Conservation (phyloP, 2,888 invertebrate genomes). For the Lasioglossum vierecki region DNA sequence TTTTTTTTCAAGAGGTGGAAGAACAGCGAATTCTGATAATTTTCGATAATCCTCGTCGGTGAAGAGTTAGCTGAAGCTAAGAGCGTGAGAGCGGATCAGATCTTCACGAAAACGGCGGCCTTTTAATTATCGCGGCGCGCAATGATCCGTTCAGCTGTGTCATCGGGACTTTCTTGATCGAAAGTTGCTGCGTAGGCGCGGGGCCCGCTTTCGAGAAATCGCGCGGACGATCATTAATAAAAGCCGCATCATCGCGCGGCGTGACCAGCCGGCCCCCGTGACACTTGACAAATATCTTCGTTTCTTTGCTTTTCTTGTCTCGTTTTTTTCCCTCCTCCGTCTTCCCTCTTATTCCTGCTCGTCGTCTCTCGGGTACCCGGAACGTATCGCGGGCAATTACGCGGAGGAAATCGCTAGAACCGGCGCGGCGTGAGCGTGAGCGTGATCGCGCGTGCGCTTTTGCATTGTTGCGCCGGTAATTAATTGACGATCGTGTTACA, state of each 20-base stretch:
- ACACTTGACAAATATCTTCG: slow-evolving; percentile 61
- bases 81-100: not conserved
- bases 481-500: slow-evolving; percentile 35
- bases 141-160: slow-evolving; percentile 52
- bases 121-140: slow-evolving; percentile 48
- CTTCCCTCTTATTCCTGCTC: not conserved
- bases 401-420: slow-evolving; percentile 20
- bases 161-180: slow-evolving; percentile 67
- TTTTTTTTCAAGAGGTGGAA: not conserved
- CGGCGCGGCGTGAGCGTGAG: not conserved
- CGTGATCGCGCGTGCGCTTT: slow-evolving; percentile 7
- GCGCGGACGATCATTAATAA: slow-evolving; percentile 69
- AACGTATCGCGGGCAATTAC: slow-evolving; percentile 48
- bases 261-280: slow-evolving; percentile 49
- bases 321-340: not conserved
- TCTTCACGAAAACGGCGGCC: not conserved
- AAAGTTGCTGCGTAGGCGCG: slow-evolving; percentile 63
- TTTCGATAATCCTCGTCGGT: not conserved
- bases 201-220: slow-evolving; percentile 60
- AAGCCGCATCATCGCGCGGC: slow-evolving; percentile 54
- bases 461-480: slow-evolving; percentile 19
- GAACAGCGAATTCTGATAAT: not conserved
- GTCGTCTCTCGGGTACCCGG: not conserved
- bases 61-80: not conserved
- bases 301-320: slow-evolving; percentile 23